Conservation (phyloP, 37 sponge, comb jelly and placozoan genomes). For the Bolinopsis microptera region DNA sequence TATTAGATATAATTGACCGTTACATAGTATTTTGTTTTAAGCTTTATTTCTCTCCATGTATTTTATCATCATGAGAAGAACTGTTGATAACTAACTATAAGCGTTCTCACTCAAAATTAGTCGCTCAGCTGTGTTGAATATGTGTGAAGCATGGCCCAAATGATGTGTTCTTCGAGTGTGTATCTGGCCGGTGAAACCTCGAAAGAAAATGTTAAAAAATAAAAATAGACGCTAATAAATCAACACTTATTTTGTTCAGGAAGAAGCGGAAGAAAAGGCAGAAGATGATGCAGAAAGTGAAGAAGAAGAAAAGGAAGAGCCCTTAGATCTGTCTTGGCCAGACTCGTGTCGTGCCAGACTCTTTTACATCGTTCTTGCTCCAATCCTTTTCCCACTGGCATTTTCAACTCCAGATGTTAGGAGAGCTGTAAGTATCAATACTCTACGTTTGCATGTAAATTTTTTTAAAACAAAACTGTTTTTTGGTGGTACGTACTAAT, state of each 20-base stretch:
- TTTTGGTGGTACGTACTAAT: no score
- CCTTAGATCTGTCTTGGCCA: constrained; percentile 69
- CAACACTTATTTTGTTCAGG: constrained; percentile 44
- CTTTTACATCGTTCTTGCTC: constrained; percentile 67
- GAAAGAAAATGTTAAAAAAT: no score
- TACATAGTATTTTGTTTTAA: no score
- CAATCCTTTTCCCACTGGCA: constrained; percentile 68
- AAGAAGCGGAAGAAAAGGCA: constrained; percentile 45
- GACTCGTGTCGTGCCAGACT: constrained; percentile 48
- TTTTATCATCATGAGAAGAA: no score
- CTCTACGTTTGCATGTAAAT: no score
- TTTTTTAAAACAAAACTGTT: no score
- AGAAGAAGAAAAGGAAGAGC: constrained; percentile 66
- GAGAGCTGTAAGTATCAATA: constrained; percentile 47
- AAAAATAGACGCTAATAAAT: no score
- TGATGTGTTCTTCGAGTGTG: not conserved
- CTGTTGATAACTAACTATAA: no score
- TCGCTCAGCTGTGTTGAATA: not conserved
- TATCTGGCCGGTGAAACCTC: no score
- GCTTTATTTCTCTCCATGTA: no score
- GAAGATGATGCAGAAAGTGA: constrained; percentile 62
- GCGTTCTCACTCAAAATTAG: no score
- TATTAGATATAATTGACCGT: no score
- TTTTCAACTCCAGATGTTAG: constrained; percentile 70
- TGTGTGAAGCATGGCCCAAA: not conserved